Evolutionary conservation across 2,888 invertebrate species (phyloP), one percentile per base, ranked within the genome.

Genomic region (Mongoloraphidia duomilia): DNA sequence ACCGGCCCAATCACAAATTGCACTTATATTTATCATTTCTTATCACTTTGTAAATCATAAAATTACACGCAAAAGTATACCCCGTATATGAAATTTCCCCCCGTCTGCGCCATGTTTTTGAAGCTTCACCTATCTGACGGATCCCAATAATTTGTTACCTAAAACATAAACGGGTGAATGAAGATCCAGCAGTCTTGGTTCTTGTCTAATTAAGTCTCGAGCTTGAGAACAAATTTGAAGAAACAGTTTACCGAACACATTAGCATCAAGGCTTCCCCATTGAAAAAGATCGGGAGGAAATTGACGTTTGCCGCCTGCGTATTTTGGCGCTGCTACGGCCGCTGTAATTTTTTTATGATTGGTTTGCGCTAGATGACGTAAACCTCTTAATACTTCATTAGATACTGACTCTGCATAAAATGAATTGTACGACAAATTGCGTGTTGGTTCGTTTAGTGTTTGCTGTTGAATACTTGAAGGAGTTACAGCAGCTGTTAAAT

Each of bases 111-210:
- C n/a, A n/a, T n/a, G n/a, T n/a, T n/a, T n/a, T n/a, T n/a, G n/a
- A n/a, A n/a, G n/a, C n/a, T n/a, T n/a, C n/a, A n/a, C n/a, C n/a
- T n/a, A n/a, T n/a, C n/a, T n/a, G n/a, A n/a, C n/a, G n/a, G n/a
- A n/a, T n/a, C n/a, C n/a, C n/a, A n/a, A 51, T 46, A 36, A n/a
- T 34, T 47, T 50, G 46, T 57, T 58, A 75, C 76, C 77, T 56
- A 79, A 61, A 43, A 77, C 71, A 57, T 77, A 79, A 13, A 70
- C 66, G 2, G 79, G 79, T 3, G 78, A 69, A 17, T 61, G 58
- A 3, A 80, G 57, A 51, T 69, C 66, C 35, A 80, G 55, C 36
- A 79, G 60, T 50, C 79, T 60, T 0, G 72, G 63, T 59, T 80
- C 79, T 11, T 60, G 61, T 44, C 60, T 62, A 3, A 79, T 63